phyloP scores from a whole-genome alignment of 2,888 invertebrate species.

The Ennomos quercinarius region DNA sequence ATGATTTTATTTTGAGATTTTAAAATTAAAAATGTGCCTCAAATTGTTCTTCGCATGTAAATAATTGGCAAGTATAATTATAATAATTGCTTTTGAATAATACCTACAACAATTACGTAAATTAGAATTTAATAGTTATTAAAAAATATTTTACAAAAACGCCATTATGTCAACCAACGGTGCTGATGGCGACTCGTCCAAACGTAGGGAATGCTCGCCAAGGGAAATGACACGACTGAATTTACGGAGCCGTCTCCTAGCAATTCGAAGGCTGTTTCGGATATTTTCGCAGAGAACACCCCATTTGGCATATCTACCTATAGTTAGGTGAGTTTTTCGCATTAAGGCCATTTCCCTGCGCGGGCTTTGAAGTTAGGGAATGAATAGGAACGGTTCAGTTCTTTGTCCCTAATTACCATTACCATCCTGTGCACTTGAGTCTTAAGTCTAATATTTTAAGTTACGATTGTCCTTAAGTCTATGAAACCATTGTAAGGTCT shows the following conservation, averaged over 20 bases:
- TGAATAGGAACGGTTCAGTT: constrained; percentile 3
- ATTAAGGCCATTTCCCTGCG: constrained; percentile 18
- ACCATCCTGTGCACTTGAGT: too few species aligned
- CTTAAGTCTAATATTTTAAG: too few species aligned
- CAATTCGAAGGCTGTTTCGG: constrained; percentile 54
- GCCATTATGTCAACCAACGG: constrained; percentile 28
- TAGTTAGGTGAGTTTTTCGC: constrained; percentile 21
- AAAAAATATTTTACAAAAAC: constrained; percentile 4
- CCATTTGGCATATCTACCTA: constrained; percentile 29
- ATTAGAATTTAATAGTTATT: too few species aligned
- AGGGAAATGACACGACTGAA: constrained; percentile 64
- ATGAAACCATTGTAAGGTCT: too few species aligned
- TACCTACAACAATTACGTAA: too few species aligned
- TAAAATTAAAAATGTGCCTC: too few species aligned
- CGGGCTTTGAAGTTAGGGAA: constrained; percentile 7
- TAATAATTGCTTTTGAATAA: too few species aligned
- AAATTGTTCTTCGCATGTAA: too few species aligned
- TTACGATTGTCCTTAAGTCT: too few species aligned
- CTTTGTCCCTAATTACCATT: not conserved
- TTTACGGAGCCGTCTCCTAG: constrained; percentile 56
- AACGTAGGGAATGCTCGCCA: constrained; percentile 52
- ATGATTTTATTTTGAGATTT: too few species aligned
- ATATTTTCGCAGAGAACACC: constrained; percentile 48
- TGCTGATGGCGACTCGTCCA: constrained; percentile 48
- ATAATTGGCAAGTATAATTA: too few species aligned